Conservation (phyloP, 2,113 vertebrate species). For the Dolichotis patagonum region DNA sequence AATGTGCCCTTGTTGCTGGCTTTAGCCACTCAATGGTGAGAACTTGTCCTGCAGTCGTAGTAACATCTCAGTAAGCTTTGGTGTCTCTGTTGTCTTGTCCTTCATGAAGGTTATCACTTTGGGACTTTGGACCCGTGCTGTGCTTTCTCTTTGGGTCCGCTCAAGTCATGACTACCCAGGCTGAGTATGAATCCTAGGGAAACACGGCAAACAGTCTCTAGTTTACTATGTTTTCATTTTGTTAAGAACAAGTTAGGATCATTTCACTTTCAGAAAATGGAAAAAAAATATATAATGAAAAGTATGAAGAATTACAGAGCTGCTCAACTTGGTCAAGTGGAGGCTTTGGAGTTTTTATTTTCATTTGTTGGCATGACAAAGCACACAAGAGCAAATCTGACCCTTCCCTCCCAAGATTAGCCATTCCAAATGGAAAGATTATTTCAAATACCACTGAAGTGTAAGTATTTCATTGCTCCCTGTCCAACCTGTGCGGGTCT, state of each 20-base stretch:
- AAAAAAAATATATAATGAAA: background rate
- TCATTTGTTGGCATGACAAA: constrained; percentile 29
- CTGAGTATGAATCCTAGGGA: background rate
- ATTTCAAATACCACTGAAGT: background rate
- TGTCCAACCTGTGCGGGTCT: background rate
- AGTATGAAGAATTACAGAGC: background rate
- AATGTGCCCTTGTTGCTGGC: background rate
- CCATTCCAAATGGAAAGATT: background rate
- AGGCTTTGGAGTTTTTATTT: constrained; percentile 4
- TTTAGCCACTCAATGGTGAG: background rate
- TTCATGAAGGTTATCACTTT: background rate
- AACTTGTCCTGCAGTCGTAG: background rate
- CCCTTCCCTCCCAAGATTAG: background rate
- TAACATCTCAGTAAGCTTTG: background rate
- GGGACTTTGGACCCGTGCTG: background rate
- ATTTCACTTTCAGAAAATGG: background rate
- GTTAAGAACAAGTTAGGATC: background rate
- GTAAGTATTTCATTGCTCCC: background rate
- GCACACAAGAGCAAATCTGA: background rate
- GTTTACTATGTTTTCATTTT: background rate
- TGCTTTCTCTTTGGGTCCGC: background rate
- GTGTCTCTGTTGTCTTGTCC: background rate
- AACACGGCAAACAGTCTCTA: background rate
- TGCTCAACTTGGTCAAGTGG: background rate
- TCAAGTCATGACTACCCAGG: background rate